These are phyloP conservation scores for Tetragonisca angustula DNA, from an alignment of 2,888 invertebrate species.

Conservation along the genomic window DNA sequence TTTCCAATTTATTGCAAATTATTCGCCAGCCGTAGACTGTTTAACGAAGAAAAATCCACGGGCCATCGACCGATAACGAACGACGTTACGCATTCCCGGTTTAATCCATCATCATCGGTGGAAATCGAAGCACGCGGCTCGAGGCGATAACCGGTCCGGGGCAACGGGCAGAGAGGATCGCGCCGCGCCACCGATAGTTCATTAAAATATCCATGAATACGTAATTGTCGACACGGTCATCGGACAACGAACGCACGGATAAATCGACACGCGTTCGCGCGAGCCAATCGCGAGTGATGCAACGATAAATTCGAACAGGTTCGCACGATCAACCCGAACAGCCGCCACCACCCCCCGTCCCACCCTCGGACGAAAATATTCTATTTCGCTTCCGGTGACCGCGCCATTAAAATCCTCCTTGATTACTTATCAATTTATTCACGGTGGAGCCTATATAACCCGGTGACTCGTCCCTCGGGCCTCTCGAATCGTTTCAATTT, in stretches of 20 bases:
- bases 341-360: too few species aligned
- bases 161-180: constrained; percentile 29
- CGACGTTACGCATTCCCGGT: constrained; percentile 20
- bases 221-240: constrained; percentile 39
- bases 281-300: constrained; percentile 13
- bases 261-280: constrained; percentile 44
- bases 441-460: not conserved
- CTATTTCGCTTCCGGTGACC: constrained; percentile 36
- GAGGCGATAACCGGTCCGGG: constrained; percentile 45
- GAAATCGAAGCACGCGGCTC: constrained; percentile 36
- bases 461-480: not conserved
- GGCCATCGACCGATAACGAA: not conserved
- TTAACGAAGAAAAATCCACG: not conserved
- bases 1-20: not conserved
- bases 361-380: constrained; percentile 42
- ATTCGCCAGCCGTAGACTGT: too few species aligned
- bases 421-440: constrained; percentile 46
- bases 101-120: constrained; percentile 44
- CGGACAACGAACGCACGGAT: not conserved
- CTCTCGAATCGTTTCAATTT: constrained; percentile 54
- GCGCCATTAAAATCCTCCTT: constrained; percentile 32
- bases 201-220: constrained; percentile 63
- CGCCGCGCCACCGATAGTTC: constrained; percentile 51
- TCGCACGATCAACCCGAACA: constrained; percentile 45
- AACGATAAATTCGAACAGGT: constrained; percentile 42